phyloP scores from a whole-genome alignment of 2,888 invertebrate genomes.

The Acrocyrtus sp. region DNA sequence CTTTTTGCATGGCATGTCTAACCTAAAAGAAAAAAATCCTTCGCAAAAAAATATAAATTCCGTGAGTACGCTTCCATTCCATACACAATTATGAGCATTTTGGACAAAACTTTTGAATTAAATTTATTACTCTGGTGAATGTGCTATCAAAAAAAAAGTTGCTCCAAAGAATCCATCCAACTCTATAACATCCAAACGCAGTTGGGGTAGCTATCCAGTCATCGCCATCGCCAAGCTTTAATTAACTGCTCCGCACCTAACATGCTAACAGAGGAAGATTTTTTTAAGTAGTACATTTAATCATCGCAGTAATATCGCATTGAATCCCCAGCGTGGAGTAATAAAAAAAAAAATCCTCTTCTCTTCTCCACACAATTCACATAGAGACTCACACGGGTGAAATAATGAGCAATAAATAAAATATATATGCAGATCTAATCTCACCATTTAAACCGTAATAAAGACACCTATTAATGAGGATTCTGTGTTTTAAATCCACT shows the following conservation, averaged over 20 bases:
- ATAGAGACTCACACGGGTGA: background rate
- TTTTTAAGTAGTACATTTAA: background rate
- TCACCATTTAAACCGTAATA: slow-evolving; percentile 41
- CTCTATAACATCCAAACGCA: too few relatives aligned
- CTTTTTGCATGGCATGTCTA: too few relatives aligned
- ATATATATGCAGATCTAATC: slow-evolving; percentile 48
- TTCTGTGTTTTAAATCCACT: slow-evolving; percentile 33
- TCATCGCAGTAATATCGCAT: background rate
- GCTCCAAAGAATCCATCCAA: too few relatives aligned
- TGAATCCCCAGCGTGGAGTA: too few relatives aligned
- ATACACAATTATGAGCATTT: slow-evolving; percentile 32
- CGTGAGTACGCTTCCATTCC: too few relatives aligned
- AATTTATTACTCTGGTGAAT: slow-evolving; percentile 30
- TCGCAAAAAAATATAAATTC: too few relatives aligned
- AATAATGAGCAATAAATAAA: slow-evolving; percentile 5
- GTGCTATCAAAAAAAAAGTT: slow-evolving; percentile 7
- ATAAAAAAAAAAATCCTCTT: background rate
- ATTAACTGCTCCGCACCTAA: slow-evolving; percentile 17
- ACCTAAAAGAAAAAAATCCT: too few relatives aligned
- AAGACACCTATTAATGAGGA: slow-evolving; percentile 47
- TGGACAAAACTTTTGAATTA: slow-evolving; percentile 44
- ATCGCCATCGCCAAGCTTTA: slow-evolving; percentile 9
- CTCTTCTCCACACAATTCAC: slow-evolving; percentile 12
- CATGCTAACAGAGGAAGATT: background rate
- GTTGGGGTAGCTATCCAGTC: background rate